Evolutionary conservation across 2,113 vertebrate species (phyloP), one percentile per base, ranked within the genome.

Genomic region (Athene noctua): DNA sequence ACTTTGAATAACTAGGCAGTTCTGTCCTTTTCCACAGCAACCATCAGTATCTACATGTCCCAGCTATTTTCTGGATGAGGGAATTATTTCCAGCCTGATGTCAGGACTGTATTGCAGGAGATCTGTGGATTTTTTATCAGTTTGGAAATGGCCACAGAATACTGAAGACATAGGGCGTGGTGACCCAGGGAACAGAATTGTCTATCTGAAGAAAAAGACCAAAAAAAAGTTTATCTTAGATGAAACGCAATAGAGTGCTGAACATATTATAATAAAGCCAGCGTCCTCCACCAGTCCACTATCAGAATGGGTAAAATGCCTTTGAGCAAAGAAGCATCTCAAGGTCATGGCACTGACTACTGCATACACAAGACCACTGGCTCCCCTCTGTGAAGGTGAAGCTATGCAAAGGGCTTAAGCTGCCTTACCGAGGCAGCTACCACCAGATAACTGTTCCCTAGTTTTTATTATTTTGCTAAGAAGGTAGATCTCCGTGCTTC

Each of bases 11-110:
- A 51, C 75, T 66, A 32, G 72, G 59, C 80, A 91, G 75, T 74
- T 80, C 75, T 74, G 42, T 78, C 59, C 86, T 85, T 90, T 81
- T 91, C 92, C 91, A 88, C 72, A 92, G 86, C 91, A 97, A 80
- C 75, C 2, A 5, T 54, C 2, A 0, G 88, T 91, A 90, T 91
- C 83, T 94, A 68, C 18, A 4, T 58, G 80, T 92, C 75, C 86
- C 38, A 91, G 55, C 88, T 91, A 84, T 94, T 96, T 96, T 77
- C 94, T 94, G 86, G 38, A 88, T 94, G 80, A 96, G 54, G 55
- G 71, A 86, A 77, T 70, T 74, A 67, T 92, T 94, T 95, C 92
- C 83, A 97, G 67, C 36, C 55, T 86, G 71, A 62, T 90, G 58
- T 88, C 79, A 88, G 75, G n/a, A 21, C 58, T 90, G 79, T 25